Evolutionary conservation across 1,140 invertebrate genomes (phyloP).

Genomic region (Scylla paramamosain): DNA sequence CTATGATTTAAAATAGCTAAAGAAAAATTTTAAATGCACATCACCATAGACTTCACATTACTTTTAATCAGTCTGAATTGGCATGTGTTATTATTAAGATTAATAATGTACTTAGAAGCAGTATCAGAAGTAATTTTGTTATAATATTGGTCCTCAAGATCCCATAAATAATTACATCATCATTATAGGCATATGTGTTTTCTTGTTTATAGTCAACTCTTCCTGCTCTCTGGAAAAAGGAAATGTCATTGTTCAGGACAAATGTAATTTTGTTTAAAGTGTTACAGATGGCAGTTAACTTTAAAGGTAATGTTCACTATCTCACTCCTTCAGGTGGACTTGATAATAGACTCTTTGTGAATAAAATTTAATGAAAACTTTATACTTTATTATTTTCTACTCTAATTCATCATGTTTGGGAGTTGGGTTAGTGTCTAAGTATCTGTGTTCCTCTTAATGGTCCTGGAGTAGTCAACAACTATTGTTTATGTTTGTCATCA

Average conservation of each 20-base stretch:
- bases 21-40: too few relatives aligned
- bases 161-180: too few relatives aligned
- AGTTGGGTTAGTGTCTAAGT: slow-evolving; percentile 39
- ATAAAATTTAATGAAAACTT: slow-evolving; percentile 36
- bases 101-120: too few relatives aligned
- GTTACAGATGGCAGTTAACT: not conserved
- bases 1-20: too few relatives aligned
- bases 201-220: slow-evolving; percentile 31
- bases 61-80: too few relatives aligned
- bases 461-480: slow-evolving; percentile 55
- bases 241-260: slow-evolving; percentile 46
- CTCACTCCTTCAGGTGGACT: not conserved
- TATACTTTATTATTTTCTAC: not conserved
- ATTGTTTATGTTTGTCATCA: not conserved
- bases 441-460: slow-evolving; percentile 48
- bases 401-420: slow-evolving; percentile 31
- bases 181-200: slow-evolving; percentile 32
- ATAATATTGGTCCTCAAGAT: too few relatives aligned
- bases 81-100: too few relatives aligned
- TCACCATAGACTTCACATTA: too few relatives aligned
- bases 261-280: slow-evolving; percentile 31
- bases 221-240: slow-evolving; percentile 47
- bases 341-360: slow-evolving; percentile 45
- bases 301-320: slow-evolving; percentile 24
- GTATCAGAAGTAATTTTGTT: too few relatives aligned